Percentiles rank a stretch among this genome's conserved stretches.
Evolutionary conservation across 2,797 vertebrate genomes (phyloP).

Genomic region (Prunella strophiata): DNA sequence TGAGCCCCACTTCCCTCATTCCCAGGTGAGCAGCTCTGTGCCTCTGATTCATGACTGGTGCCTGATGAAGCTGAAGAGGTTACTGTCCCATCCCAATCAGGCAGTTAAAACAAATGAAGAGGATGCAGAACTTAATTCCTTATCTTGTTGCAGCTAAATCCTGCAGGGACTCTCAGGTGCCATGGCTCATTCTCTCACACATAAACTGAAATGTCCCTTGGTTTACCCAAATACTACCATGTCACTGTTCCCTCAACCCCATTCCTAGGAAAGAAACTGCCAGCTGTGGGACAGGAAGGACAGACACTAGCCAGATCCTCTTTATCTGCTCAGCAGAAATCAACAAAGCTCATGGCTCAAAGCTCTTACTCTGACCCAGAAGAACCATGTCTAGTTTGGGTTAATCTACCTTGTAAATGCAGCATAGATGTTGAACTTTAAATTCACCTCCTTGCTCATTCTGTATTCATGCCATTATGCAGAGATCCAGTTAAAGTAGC

Average conservation of each 20-base stretch:
- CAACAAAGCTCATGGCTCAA: neutral
- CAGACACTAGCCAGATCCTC: fast-evolving
- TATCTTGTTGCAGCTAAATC: neutral
- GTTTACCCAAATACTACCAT: neutral
- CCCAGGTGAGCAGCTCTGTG: neutral
- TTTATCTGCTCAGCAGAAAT: neutral
- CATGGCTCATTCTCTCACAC: fast-evolving
- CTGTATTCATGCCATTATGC: neutral
- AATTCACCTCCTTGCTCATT: neutral
- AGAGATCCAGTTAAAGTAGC: neutral
- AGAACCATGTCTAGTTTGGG: neutral
- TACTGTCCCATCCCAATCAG: neutral
- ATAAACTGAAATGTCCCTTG: neutral
- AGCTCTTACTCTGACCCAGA: neutral
- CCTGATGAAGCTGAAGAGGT: neutral
- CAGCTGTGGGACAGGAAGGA: neutral
- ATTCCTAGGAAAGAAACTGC: neutral
- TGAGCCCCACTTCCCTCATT: neutral
- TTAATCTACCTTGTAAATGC: neutral
- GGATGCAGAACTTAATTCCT: neutral
- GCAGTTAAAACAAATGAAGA: neutral
- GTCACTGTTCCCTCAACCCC: neutral
- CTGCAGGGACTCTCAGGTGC: neutral
- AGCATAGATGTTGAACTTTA: neutral
- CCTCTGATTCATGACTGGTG: neutral